These are phyloP conservation scores for Lapara coniferarum DNA, from an alignment of 2,888 invertebrate genomes.

Conservation along the genomic window DNA sequence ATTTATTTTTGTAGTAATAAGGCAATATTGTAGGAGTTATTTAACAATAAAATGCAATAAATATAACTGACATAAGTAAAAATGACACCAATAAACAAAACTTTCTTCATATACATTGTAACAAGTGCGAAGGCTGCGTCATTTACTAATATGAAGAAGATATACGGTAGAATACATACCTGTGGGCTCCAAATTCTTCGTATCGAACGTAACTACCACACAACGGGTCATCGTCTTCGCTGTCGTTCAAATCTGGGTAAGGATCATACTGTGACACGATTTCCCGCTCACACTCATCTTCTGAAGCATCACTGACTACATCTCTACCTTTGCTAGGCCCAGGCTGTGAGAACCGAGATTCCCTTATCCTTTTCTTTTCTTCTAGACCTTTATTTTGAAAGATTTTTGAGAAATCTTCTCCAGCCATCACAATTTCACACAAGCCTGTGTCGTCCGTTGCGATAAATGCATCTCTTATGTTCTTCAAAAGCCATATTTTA, in stretches of 20 bases:
- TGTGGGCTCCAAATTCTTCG: slow-evolving; percentile 85
- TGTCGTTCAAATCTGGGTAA: slow-evolving; percentile 91
- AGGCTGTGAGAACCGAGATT: slow-evolving; percentile 60
- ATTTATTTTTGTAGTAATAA: no score
- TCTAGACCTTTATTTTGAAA: slow-evolving; percentile 75
- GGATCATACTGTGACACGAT: slow-evolving; percentile 84
- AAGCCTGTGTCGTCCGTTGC: slow-evolving; percentile 97
- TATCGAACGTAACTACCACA: slow-evolving; percentile 88
- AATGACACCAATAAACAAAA: slow-evolving; percentile 6
- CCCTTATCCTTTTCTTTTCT: slow-evolving; percentile 66
- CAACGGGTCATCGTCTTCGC: slow-evolving; percentile 89
- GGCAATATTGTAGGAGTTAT: background rate
- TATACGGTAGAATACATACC: slow-evolving; percentile 47
- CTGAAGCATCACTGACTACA: slow-evolving; percentile 60
- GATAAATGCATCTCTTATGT: slow-evolving; percentile 97
- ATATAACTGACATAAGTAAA: background rate
- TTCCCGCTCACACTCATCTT: slow-evolving; percentile 70
- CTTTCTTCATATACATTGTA: background rate
- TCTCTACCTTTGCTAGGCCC: slow-evolving; percentile 67
- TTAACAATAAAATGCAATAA: background rate
- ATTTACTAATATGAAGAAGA: background rate
- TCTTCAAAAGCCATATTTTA: slow-evolving; percentile 95
- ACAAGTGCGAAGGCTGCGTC: no score
- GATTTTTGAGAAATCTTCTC: slow-evolving; percentile 89
- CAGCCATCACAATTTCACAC: slow-evolving; percentile 95